Evolutionary conservation across 2,113 vertebrate genomes (phyloP).

Genomic region (Oxygymnocypris stewartii): DNA sequence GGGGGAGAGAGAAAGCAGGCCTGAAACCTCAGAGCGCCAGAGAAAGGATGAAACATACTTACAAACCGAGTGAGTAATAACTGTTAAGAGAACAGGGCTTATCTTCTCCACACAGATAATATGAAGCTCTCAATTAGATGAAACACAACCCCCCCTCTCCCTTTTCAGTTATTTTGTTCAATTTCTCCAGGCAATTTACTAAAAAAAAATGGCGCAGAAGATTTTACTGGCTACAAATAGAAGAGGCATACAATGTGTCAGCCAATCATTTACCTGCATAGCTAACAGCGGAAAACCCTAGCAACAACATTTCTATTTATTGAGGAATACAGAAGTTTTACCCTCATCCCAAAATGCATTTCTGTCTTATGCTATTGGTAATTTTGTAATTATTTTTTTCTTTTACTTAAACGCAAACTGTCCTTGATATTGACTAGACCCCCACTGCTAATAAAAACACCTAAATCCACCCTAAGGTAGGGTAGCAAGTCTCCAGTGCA

Average conservation of each 20-base stretch:
- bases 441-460: neutral
- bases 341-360: neutral
- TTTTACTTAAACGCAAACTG: neutral
- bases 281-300: constrained; percentile 69
- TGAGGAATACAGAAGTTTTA: constrained; percentile 27
- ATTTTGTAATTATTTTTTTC: neutral
- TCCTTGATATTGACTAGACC: neutral
- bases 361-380: neutral
- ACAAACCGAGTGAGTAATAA: constrained; percentile 67
- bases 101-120: constrained; percentile 75
- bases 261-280: constrained; percentile 65
- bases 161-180: constrained; percentile 69
- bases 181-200: constrained; percentile 77
- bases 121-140: constrained; percentile 73
- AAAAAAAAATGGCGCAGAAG: constrained; percentile 58
- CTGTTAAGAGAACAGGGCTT: constrained; percentile 71
- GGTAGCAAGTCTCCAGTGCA: neutral
- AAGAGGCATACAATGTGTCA: constrained; percentile 62
- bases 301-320: constrained; percentile 74
- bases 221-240: constrained; percentile 64
- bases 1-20: constrained; percentile 13
- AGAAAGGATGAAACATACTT: constrained; percentile 56
- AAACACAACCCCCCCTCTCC: constrained; percentile 61
- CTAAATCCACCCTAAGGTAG: neutral
- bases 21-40: constrained; percentile 45